Percentiles rank a stretch among this genome's conserved stretches.
Evolutionary conservation across 2,797 vertebrate species (phyloP).

Genomic region (Pristis pectinata): DNA sequence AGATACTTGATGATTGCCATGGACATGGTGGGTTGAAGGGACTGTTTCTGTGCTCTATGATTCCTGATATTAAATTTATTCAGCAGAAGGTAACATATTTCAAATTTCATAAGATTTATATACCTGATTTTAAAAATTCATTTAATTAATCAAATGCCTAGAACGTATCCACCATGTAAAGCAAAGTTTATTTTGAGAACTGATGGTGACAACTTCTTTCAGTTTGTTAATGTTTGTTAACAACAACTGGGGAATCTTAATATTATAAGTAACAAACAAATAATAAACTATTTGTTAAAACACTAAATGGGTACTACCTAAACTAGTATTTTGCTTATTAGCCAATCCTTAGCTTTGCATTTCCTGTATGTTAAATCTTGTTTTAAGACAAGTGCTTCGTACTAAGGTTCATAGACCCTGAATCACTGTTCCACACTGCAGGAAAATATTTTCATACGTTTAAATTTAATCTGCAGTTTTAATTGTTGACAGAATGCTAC

Average conservation of each 20-base stretch:
- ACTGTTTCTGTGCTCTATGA: no score
- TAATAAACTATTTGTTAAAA: no score
- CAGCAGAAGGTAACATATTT: neutral
- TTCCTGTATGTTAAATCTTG: neutral
- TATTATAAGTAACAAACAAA: no score
- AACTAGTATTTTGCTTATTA: no score
- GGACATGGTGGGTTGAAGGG: no score
- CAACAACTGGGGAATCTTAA: neutral
- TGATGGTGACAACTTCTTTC: neutral
- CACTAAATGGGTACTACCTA: no score
- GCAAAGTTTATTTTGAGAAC: neutral
- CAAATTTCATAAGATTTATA: neutral
- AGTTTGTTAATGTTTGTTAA: neutral
- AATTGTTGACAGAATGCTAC: neutral
- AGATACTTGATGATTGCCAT: no score
- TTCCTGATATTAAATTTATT: neutral
- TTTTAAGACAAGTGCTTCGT: neutral
- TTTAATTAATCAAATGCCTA: neutral
- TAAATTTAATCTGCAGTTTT: neutral
- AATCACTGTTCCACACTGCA: neutral
- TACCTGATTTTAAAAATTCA: neutral
- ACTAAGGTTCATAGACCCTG: neutral
- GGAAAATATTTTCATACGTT: neutral
- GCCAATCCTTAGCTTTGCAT: neutral
- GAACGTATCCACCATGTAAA: neutral